Evolutionary conservation across 2,113 vertebrate species (phyloP).

Genomic region (Centrocercus urophasianus): DNA sequence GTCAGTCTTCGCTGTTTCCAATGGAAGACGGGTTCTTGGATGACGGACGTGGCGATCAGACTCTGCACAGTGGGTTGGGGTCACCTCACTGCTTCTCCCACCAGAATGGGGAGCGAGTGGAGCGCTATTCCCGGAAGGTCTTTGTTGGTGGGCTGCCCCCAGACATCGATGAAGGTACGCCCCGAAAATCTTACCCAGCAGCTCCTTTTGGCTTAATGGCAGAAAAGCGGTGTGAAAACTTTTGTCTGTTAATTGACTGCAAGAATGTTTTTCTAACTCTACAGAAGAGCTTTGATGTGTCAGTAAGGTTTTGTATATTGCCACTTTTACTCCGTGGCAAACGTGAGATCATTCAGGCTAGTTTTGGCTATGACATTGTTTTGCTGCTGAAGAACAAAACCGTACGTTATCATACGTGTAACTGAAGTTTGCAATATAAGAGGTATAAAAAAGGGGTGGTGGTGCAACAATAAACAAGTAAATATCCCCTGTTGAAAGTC

Average conservation of each 20-base stretch:
- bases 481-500: not conserved
- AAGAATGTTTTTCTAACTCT: not conserved
- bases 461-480: not conserved
- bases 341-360: not conserved
- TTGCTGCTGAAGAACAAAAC: not conserved
- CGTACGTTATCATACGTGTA: rapidly evolving
- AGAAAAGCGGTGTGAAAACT: not conserved
- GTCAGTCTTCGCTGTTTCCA: constrained; percentile 96
- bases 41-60: constrained; percentile 93
- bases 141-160: constrained; percentile 97
- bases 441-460: not conserved
- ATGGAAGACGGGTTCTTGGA: constrained; percentile 98
- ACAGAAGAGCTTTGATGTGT: not conserved
- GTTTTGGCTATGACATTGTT: not conserved
- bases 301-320: not conserved
- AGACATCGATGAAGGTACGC: constrained; percentile 97
- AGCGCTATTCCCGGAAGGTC: constrained; percentile 96
- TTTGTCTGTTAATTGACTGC: not conserved
- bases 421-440: not conserved
- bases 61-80: constrained; percentile 89
- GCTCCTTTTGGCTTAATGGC: not conserved
- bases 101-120: constrained; percentile 96
- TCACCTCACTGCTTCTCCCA: constrained; percentile 97
- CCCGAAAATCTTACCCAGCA: not conserved
- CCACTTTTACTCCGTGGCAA: not conserved